Percentiles rank a stretch among this genome's conserved stretches.
These are phyloP conservation scores for Cherax quadricarinatus DNA, from an alignment of 1,140 invertebrate genomes.

Conservation along the genomic window DNA sequence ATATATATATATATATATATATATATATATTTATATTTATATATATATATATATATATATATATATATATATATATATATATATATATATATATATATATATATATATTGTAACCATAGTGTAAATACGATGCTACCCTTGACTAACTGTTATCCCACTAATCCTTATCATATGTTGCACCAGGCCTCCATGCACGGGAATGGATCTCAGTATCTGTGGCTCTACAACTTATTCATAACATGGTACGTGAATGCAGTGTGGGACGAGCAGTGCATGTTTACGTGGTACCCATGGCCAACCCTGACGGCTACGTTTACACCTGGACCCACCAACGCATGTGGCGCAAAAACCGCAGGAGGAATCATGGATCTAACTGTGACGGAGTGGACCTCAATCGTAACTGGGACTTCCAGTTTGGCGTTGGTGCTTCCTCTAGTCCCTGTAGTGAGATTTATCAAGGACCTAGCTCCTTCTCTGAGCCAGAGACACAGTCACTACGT, in stretches of 20 bases:
- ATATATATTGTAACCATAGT: too few relatives aligned
- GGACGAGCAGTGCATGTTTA: constrained; percentile 1
- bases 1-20: too few relatives aligned
- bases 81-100: too few relatives aligned
- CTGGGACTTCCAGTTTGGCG: constrained; percentile 67
- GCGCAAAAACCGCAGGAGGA: constrained; percentile 73
- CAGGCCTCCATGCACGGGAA: constrained; percentile 53
- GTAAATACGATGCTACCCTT: too few relatives aligned
- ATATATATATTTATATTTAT: too few relatives aligned
- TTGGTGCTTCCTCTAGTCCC: constrained; percentile 88
- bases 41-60: too few relatives aligned
- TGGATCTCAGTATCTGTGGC: constrained; percentile 47
- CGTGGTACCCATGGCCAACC: constrained; percentile 50
- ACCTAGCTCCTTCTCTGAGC: constrained; percentile 77
- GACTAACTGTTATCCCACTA: too few relatives aligned
- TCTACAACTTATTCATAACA: constrained; percentile 5
- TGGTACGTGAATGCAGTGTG: background rate
- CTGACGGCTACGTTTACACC: constrained; percentile 49
- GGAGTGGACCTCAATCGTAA: constrained; percentile 75
- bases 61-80: too few relatives aligned
- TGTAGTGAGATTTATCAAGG: constrained; percentile 77
- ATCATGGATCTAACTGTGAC: constrained; percentile 28
- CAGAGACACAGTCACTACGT: constrained; percentile 74
- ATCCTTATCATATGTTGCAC: background rate
- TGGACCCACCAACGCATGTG: constrained; percentile 73